Evolutionary conservation across 2,888 invertebrate species (phyloP).

Genomic region (Nomada hirtipes): DNA sequence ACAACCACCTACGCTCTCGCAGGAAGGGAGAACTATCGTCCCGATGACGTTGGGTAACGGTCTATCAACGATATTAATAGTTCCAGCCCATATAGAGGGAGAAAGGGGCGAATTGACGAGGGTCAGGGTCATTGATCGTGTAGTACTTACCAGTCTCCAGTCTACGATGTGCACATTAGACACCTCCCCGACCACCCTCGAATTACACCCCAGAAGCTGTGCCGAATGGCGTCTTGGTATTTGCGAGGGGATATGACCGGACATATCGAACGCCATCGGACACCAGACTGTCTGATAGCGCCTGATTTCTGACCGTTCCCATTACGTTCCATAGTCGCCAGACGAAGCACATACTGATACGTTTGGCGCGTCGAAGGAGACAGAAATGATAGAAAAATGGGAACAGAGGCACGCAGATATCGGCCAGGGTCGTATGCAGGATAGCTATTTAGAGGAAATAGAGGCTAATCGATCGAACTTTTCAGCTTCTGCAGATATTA

Average conservation of each 20-base stretch:
- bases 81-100: slow-evolving; percentile 13
- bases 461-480: no score
- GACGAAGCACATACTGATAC: no score
- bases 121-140: slow-evolving; percentile 37
- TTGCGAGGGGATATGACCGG: slow-evolving; percentile 31
- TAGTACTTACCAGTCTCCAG: slow-evolving; percentile 35
- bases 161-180: slow-evolving; percentile 16
- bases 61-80: slow-evolving; percentile 64
- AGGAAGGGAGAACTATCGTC: neutral
- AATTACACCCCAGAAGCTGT: slow-evolving; percentile 21
- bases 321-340: neutral
- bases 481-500: no score
- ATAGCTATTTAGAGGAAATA: no score
- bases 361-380: neutral
- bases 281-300: slow-evolving; percentile 12
- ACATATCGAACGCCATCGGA: slow-evolving; percentile 43
- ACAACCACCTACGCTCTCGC: neutral
- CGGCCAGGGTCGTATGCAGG: no score
- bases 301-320: slow-evolving; percentile 18
- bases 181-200: slow-evolving; percentile 13
- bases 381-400: no score
- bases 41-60: slow-evolving; percentile 34
- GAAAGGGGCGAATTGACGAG: slow-evolving; percentile 38
- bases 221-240: slow-evolving; percentile 44
- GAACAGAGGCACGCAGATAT: no score